phyloP scores from a whole-genome alignment of 2,888 invertebrate genomes.

The Polyommatus icarus region DNA sequence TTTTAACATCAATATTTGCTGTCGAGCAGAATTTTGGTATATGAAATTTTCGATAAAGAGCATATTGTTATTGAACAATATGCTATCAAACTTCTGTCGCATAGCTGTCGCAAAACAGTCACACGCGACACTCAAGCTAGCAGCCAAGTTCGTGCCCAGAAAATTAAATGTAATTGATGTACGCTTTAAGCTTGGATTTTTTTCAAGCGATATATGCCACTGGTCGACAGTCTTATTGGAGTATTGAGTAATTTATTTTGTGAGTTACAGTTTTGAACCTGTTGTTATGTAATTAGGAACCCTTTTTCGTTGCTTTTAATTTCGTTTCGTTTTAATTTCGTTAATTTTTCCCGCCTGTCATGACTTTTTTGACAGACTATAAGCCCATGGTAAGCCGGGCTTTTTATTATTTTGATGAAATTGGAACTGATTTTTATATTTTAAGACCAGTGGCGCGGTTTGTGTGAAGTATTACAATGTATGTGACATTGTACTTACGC shows the following conservation, averaged over 20 bases:
- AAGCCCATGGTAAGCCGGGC: not conserved
- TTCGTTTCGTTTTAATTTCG: too few relatives aligned
- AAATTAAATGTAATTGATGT: not conserved
- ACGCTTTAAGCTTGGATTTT: not conserved
- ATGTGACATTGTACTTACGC: not conserved
- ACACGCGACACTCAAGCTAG: not conserved
- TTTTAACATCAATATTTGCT: not conserved
- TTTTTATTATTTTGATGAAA: not conserved
- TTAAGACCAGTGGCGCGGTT: not conserved
- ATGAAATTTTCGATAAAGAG: too few relatives aligned
- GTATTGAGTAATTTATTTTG: not conserved
- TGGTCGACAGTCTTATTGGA: not conserved
- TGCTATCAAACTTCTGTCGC: not conserved
- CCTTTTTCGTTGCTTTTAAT: too few relatives aligned
- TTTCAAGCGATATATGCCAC: not conserved
- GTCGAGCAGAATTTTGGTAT: not conserved
- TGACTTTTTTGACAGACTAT: too few relatives aligned
- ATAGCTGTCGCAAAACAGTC: not conserved
- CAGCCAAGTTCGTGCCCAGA: not conserved
- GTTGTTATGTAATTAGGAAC: too few relatives aligned
- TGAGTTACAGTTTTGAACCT: not conserved
- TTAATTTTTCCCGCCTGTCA: too few relatives aligned
- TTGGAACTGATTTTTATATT: not conserved
- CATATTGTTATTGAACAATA: not conserved
- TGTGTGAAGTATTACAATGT: not conserved